These are phyloP conservation scores for Geotrypetes seraphini DNA, from an alignment of 2,797 vertebrate genomes.

Conservation along the genomic window DNA sequence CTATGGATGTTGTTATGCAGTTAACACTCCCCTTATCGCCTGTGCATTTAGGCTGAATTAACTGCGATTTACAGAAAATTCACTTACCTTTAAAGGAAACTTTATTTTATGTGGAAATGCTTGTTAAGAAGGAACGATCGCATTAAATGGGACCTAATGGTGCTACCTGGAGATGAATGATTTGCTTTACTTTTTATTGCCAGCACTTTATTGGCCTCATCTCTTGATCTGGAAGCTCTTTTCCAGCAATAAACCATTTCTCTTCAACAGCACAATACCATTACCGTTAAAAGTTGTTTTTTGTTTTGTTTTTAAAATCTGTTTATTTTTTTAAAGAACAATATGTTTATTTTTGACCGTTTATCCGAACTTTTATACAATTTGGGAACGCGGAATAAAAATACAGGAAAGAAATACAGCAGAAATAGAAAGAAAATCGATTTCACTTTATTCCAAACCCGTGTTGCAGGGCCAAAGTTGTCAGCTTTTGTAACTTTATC, in stretches of 20 bases:
- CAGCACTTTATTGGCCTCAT: conserved; percentile 37
- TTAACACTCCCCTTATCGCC: conserved; percentile 46
- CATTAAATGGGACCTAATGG: conserved; percentile 55
- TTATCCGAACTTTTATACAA: no score
- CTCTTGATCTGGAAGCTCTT: no score
- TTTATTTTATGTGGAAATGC: conserved; percentile 43
- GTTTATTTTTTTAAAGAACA: no score
- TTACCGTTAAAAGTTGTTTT: no score
- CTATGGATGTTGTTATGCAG: conserved; percentile 31
- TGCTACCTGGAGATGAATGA: conserved; percentile 49
- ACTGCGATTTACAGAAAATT: conserved; percentile 56
- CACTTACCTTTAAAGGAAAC: conserved; percentile 51
- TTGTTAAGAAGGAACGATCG: conserved; percentile 24
- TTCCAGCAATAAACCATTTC: conserved; percentile 17
- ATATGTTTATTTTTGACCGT: no score
- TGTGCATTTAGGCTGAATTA: conserved; percentile 52
- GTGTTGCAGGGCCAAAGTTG: no score
- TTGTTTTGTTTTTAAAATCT: no score
- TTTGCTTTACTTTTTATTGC: conserved; percentile 56
- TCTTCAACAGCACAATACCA: neutral
- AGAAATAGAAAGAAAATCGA: no score
- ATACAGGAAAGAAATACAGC: no score
- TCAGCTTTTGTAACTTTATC: no score
- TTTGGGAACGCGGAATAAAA: no score
- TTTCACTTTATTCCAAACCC: no score